phyloP scores from a whole-genome alignment of 2,113 vertebrate genomes.

The Oncorhynchus mykiss region DNA sequence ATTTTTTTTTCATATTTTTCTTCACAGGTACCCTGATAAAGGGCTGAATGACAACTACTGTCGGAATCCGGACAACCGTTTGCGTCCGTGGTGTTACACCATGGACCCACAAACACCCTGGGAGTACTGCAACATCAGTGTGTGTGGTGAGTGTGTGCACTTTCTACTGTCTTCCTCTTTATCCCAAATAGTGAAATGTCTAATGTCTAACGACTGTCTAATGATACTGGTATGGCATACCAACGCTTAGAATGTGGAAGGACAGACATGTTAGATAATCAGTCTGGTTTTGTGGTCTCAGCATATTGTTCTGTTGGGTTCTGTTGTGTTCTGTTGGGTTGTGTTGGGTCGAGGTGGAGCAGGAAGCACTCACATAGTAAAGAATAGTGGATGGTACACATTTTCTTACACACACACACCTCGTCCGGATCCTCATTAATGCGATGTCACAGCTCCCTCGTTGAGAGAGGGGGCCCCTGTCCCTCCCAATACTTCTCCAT shows the following conservation, averaged over 20 bases:
- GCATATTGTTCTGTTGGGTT: too few relatives aligned
- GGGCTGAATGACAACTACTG: conserved; percentile 98
- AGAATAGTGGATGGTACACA: neutral
- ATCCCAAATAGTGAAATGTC: conserved; percentile 10
- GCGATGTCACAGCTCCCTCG: neutral
- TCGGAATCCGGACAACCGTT: conserved; percentile 92
- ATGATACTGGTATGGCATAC: neutral
- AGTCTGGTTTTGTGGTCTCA: too few relatives aligned
- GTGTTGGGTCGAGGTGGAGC: too few relatives aligned
- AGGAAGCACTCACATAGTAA: neutral
- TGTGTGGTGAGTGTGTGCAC: conserved; percentile 86
- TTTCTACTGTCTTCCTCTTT: conserved; percentile 44
- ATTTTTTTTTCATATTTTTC: neutral
- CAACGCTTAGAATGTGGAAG: too few relatives aligned
- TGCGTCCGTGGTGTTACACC: conserved; percentile 94
- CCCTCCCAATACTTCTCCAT: neutral
- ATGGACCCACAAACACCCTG: conserved; percentile 89
- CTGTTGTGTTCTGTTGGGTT: too few relatives aligned
- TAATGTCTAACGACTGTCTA: neutral
- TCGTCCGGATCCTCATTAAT: conserved; percentile 10
- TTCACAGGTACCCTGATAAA: conserved; percentile 87
- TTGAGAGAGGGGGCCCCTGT: neutral
- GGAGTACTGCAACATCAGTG: conserved; percentile 96
- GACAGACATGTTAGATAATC: too few relatives aligned
- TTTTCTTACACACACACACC: neutral